Percentiles rank a stretch among this genome's conserved stretches.
Conservation (phyloP, 2,797 vertebrate genomes). For the Clarias fuscus region DNA sequence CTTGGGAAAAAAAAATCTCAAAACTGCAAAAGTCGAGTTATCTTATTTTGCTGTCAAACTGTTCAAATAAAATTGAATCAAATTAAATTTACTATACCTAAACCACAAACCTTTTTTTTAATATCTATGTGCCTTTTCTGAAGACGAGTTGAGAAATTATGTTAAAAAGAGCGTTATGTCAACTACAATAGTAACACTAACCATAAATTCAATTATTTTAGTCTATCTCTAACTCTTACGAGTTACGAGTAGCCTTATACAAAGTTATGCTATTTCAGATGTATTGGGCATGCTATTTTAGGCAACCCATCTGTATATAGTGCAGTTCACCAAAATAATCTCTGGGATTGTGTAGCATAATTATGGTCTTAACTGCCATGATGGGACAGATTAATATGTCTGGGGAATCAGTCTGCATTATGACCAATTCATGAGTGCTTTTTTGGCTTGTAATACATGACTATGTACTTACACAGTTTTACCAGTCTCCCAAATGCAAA, state of each 20-base stretch:
- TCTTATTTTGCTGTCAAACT: too few relatives aligned
- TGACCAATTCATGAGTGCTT: conserved; percentile 72
- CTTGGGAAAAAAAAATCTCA: too few relatives aligned
- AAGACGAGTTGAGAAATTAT: not conserved
- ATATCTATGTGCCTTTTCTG: not conserved
- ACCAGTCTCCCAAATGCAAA: conserved; percentile 82
- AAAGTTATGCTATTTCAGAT: not conserved
- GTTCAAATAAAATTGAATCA: too few relatives aligned
- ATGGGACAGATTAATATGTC: conserved; percentile 31
- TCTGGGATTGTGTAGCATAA: not conserved
- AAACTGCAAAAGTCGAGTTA: too few relatives aligned
- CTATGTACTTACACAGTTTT: conserved; percentile 71
- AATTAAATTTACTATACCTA: not conserved
- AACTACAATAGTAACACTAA: not conserved
- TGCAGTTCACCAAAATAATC: conserved; percentile 1
- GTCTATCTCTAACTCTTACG: not conserved
- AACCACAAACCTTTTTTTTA: not conserved
- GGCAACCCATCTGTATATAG: not conserved
- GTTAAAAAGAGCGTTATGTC: too few relatives aligned
- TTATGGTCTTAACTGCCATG: conserved; percentile 16
- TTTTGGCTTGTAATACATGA: conserved; percentile 55
- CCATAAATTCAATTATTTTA: not conserved
- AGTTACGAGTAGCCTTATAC: not conserved
- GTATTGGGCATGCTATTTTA: not conserved
- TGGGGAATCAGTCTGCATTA: conserved; percentile 70